These are phyloP conservation scores for Dendrocincla fuliginosa DNA, from an alignment of 2,797 vertebrate species.

Conservation along the genomic window DNA sequence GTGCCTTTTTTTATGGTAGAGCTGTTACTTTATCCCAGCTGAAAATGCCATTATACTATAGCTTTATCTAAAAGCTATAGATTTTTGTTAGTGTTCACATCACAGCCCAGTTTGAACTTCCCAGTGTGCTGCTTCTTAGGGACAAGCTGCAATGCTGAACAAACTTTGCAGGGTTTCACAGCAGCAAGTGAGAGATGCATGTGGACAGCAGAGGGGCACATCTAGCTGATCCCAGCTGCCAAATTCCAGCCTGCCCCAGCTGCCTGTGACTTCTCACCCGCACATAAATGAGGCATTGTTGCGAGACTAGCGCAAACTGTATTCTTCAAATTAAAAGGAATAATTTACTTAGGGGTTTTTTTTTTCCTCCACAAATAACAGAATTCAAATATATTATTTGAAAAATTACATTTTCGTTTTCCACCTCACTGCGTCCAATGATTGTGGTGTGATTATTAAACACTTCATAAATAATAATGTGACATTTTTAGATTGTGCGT, in stretches of 20 bases:
- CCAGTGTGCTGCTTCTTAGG: not conserved
- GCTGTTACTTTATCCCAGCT: not conserved
- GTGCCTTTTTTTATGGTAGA: not conserved
- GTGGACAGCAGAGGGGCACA: not conserved
- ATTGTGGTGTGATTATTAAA: conserved; percentile 64
- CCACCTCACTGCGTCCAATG: conserved; percentile 24
- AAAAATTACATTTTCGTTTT: conserved; percentile 55
- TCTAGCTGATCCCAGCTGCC: not conserved
- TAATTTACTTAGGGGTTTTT: not conserved
- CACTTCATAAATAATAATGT: conserved; percentile 73
- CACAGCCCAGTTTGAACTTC: not conserved
- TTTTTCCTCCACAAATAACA: not conserved
- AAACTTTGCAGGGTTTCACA: not conserved
- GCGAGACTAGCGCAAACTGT: not conserved
- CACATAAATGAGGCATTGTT: not conserved
- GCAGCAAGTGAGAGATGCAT: not conserved
- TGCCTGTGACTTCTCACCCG: not conserved
- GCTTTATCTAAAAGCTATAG: not conserved
- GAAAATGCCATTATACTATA: not conserved
- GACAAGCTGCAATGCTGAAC: not conserved
- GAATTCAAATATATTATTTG: conserved; percentile 26
- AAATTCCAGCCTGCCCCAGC: not conserved
- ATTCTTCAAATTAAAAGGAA: conserved; percentile 12
- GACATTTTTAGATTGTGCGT: conserved; percentile 61
- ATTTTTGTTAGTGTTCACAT: not conserved